Evolutionary conservation across 2,888 invertebrate genomes (phyloP), one percentile per base, ranked within the genome.

Genomic region (Gymnocheta viridis): DNA sequence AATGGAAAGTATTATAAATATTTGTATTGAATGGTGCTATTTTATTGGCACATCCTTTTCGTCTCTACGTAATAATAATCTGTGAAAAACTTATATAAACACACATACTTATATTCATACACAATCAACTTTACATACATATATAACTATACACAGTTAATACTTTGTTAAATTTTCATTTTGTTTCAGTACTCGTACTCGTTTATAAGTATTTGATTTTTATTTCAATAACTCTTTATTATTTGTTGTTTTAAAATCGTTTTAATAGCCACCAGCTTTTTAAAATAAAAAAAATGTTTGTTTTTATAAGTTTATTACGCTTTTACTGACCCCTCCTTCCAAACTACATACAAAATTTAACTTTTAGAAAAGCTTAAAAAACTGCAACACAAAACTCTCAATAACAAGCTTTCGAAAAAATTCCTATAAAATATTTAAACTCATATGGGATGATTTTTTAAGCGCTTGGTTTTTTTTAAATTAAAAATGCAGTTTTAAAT

Each of bases 241-340:
- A 35, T 35, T 62, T 82, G 54, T 73, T 78, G 17, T 64, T 67
- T 82, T 66, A 10, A 10, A 66, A 35, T 64, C 17, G 17, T 79
- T 51, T 69, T 58, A 62, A 5, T 72, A 77, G 41, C 67, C 51
- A 60, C 24, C 64, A 85, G 82, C 82, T 84, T 85, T 79, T 85
- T 85, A 51, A 56, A 44, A 38, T 19, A 47, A 62, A 58, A 60
- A 47, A 19, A 4, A 29, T 12, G 3, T 24, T 22, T 17, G 0
- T 79, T 76, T 79, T 51, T 54, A 62, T 81, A 17, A 67, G 72
- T 77, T 83, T n/a, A 9, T 84, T 81, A 81, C 62, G 84, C 84
- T 84, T 84, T 81, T 81, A 77, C 22, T 67, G 70, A 69, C 74
- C 66, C 35, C 41, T 19, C n/a, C 64, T 38, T 56, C 19, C 29